These are phyloP conservation scores for Platygyra sinensis DNA, from an alignment of 64 coral and sea anemone genomes.

Conservation along the genomic window DNA sequence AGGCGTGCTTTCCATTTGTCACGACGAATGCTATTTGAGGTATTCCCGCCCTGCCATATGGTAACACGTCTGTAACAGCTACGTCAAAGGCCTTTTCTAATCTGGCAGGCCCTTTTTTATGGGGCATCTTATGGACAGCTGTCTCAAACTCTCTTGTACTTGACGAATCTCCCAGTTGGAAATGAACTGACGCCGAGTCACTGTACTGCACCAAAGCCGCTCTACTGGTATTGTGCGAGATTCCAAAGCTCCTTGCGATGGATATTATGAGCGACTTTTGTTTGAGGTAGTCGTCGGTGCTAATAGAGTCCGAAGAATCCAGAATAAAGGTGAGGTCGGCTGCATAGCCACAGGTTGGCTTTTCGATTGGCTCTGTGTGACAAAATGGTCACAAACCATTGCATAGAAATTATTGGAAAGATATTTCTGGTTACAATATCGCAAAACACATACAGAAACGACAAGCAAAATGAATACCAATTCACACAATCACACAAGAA, in stretches of 20 bases:
- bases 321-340: slow-evolving; percentile 18
- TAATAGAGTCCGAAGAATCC: slow-evolving; percentile 50
- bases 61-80: not conserved
- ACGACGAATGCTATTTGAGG: slow-evolving; percentile 17
- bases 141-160: slow-evolving; percentile 2
- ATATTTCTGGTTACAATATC: too few species aligned
- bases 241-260: slow-evolving; percentile 56
- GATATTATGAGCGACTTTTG: slow-evolving; percentile 60
- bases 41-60: not conserved
- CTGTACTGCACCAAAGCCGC: slow-evolving; percentile 6
- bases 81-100: slow-evolving; percentile 22
- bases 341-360: not conserved
- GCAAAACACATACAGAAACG: too few species aligned
- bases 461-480: too few species aligned
- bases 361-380: not conserved
- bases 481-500: too few species aligned
- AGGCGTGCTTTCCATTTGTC: not conserved
- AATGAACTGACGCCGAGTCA: not conserved
- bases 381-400: not conserved
- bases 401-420: too few species aligned
- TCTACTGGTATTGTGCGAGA: not conserved
- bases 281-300: not conserved
- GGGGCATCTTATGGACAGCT: not conserved
- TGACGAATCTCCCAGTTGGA: not conserved
- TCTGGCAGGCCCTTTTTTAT: not conserved